Evolutionary conservation across 2,113 vertebrate species (phyloP).

Genomic region (Opisthocomus hoazin): DNA sequence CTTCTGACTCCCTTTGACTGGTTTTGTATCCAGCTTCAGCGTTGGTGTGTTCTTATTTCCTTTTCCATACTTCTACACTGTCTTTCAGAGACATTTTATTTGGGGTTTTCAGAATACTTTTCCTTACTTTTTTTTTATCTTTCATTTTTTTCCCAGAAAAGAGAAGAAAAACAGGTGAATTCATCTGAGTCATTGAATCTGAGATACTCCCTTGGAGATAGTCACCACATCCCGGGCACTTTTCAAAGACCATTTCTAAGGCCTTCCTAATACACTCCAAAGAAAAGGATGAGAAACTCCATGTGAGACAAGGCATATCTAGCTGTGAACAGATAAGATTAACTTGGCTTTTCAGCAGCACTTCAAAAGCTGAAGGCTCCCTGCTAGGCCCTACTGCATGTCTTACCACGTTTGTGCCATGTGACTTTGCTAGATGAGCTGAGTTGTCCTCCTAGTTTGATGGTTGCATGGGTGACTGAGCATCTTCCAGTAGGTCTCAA

Average conservation of each 20-base stretch:
- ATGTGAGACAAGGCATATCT: not conserved
- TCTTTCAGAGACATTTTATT: not conserved
- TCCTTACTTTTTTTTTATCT: not conserved
- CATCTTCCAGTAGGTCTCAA: not conserved
- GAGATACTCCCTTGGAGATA: not conserved
- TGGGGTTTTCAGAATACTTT: not conserved
- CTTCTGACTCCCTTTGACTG: not conserved
- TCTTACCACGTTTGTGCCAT: fast-evolving
- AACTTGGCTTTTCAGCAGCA: not conserved
- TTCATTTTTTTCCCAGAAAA: not conserved
- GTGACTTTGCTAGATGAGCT: not conserved
- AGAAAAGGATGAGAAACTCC: not conserved
- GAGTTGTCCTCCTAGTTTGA: not conserved
- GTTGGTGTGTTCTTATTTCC: not conserved
- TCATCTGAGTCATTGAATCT: not conserved
- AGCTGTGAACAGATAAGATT: not conserved
- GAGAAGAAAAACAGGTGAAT: not conserved
- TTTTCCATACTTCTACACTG: not conserved
- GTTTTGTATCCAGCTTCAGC: not conserved
- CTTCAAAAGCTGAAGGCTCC: not conserved
- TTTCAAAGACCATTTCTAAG: not conserved
- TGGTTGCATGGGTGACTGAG: not conserved
- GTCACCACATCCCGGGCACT: not conserved
- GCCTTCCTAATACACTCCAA: not conserved
- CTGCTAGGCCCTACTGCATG: not conserved